phyloP scores from a whole-genome alignment of 2,797 vertebrate species.

The Forpus xanthops region DNA sequence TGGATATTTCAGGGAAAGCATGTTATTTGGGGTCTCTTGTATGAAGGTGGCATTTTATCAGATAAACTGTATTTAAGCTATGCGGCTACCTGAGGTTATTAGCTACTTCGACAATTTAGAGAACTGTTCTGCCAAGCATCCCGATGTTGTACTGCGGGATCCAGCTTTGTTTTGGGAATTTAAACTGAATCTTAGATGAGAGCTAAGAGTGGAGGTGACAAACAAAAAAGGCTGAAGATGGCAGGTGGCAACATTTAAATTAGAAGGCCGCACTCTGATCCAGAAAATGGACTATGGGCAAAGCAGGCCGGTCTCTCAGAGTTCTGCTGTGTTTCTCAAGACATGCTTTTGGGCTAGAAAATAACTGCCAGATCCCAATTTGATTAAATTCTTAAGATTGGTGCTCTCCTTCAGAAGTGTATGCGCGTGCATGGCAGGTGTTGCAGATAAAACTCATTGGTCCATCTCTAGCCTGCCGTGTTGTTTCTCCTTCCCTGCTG shows the following conservation, averaged over 20 bases:
- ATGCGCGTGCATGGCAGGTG: rapidly evolving
- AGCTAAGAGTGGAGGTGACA: neutral
- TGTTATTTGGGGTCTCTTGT: constrained; percentile 60
- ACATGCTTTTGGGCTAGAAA: neutral
- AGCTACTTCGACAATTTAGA: neutral
- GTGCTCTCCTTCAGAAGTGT: neutral
- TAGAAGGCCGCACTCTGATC: neutral
- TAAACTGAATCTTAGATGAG: neutral
- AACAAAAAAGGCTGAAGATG: neutral
- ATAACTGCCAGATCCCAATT: neutral
- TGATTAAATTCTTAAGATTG: neutral
- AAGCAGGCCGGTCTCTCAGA: constrained; percentile 45
- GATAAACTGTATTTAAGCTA: constrained; percentile 45
- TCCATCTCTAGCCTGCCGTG: neutral
- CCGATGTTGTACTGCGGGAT: neutral
- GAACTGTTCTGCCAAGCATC: neutral
- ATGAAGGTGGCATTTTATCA: constrained; percentile 53
- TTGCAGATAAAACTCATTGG: rapidly evolving
- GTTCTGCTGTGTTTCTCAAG: neutral
- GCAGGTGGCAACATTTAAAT: neutral
- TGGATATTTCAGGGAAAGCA: neutral
- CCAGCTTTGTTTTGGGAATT: neutral
- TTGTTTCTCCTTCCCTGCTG: neutral
- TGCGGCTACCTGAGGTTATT: neutral
- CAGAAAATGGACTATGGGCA: constrained; percentile 30